Evolutionary conservation across 2,113 vertebrate species (phyloP).

Genomic region (Paracanthobrama guichenoti): DNA sequence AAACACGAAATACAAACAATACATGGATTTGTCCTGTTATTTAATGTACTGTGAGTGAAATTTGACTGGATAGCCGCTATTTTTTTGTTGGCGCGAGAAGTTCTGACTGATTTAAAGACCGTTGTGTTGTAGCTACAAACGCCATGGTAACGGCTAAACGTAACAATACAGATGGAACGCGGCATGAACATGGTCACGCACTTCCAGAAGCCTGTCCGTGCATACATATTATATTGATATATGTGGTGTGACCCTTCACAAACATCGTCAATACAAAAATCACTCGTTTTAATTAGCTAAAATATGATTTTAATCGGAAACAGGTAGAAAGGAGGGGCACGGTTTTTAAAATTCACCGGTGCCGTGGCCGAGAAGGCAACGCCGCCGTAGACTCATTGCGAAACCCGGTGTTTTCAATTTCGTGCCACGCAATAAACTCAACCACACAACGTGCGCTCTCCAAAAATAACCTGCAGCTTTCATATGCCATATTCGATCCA

Average conservation of each 20-base stretch:
- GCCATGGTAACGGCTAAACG: constrained; percentile 66
- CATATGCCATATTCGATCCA: not conserved
- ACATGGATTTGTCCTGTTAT: not conserved
- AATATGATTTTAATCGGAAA: not conserved
- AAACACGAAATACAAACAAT: not conserved
- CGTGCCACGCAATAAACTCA: constrained; percentile 44
- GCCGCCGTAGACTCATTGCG: constrained; percentile 55
- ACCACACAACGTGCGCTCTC: not conserved
- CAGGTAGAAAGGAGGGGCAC: constrained; percentile 71
- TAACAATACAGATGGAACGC: constrained; percentile 52
- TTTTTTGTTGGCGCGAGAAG: not conserved
- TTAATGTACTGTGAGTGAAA: not conserved
- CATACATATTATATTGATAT: not conserved
- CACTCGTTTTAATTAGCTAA: not conserved
- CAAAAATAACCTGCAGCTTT: not conserved
- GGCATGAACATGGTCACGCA: constrained; percentile 24
- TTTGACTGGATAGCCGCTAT: not conserved
- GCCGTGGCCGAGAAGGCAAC: constrained; percentile 64
- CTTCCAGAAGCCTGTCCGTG: constrained; percentile 1
- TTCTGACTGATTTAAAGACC: not conserved
- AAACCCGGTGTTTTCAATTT: constrained; percentile 67
- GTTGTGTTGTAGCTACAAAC: constrained; percentile 11
- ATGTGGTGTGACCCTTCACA: not conserved
- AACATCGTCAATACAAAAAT: not conserved
- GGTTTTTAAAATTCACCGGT: constrained; percentile 68